phyloP scores from a whole-genome alignment of 2,797 vertebrate species.

The Anniella stebbinsi region DNA sequence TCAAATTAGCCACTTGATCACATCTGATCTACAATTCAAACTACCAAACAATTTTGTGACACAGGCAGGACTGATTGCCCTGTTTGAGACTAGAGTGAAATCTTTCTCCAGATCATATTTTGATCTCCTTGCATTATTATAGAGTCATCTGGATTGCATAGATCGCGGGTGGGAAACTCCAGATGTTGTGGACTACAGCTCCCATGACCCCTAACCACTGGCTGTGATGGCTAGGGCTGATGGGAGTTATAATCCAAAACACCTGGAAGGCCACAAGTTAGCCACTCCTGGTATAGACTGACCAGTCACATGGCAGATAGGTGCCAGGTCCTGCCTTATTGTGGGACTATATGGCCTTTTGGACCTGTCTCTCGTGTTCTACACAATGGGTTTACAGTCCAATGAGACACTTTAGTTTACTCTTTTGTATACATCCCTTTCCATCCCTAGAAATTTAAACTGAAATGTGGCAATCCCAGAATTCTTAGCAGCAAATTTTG shows the following conservation, averaged over 20 bases:
- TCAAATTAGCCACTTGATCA: not conserved
- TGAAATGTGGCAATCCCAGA: not conserved
- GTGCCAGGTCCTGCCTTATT: not conserved
- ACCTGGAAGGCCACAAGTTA: not conserved
- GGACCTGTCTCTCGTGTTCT: not conserved
- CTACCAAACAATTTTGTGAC: not conserved
- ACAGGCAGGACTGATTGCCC: not conserved
- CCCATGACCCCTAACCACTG: not conserved
- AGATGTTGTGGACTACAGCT: not conserved
- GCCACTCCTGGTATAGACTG: not conserved
- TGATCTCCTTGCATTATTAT: not conserved
- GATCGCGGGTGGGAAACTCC: no score
- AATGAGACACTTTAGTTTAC: not conserved
- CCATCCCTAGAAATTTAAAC: not conserved
- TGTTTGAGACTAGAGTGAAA: not conserved
- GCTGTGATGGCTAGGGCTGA: not conserved
- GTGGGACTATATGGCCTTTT: not conserved
- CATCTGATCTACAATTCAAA: not conserved
- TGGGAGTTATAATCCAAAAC: not conserved
- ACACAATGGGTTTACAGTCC: not conserved
- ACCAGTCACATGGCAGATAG: not conserved
- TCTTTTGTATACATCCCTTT: not conserved
- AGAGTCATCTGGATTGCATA: not conserved
- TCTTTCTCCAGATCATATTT: not conserved
- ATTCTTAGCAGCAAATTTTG: not conserved